These are phyloP conservation scores for Empis livida DNA, from an alignment of 2,888 invertebrate genomes.

Conservation along the genomic window DNA sequence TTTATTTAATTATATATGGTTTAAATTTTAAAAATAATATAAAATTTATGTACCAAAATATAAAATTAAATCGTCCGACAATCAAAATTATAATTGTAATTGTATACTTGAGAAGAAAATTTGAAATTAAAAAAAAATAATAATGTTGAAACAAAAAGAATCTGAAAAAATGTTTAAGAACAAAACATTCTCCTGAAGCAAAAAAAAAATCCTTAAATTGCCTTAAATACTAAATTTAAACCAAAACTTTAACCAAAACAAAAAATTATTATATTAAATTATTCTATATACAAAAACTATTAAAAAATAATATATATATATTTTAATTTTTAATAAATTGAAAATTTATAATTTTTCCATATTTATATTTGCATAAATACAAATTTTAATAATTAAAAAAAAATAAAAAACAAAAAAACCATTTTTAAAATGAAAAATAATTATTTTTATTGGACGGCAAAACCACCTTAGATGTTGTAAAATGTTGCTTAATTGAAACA, in stretches of 20 bases:
- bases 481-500: slow-evolving; percentile 15
- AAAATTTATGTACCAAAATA: background rate
- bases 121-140: too few species aligned
- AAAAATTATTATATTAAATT: background rate
- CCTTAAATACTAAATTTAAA: too few species aligned
- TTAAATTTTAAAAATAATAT: too few species aligned
- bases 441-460: slow-evolving; percentile 27
- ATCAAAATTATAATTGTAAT: background rate
- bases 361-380: background rate
- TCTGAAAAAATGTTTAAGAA: too few species aligned
- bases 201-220: too few species aligned
- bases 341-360: background rate
- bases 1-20: too few species aligned
- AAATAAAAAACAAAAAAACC: slow-evolving; percentile 5
- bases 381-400: background rate
- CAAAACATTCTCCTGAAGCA: too few species aligned
- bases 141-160: too few species aligned
- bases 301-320: background rate
- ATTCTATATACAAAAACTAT: background rate
- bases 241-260: too few species aligned
- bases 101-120: too few species aligned
- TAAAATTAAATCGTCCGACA: slow-evolving; percentile 1
- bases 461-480: slow-evolving; percentile 36
- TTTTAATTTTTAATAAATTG: background rate
- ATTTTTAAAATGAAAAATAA: slow-evolving; percentile 13